Conservation (phyloP, 2,113 vertebrate genomes). For the Corythornis madagascariensis region DNA sequence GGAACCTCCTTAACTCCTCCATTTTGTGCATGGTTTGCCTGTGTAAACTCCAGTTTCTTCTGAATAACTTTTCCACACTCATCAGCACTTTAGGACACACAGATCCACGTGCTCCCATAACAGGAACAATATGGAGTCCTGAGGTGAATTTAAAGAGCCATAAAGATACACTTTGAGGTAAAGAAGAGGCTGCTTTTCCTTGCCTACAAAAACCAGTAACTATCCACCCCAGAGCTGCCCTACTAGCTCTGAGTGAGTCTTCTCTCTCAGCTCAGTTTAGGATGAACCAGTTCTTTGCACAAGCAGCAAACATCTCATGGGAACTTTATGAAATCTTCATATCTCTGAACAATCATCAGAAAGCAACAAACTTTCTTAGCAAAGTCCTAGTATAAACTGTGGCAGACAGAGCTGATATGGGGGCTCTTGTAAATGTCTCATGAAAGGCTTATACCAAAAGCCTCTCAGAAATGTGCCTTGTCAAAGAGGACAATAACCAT, state of each 20-base stretch:
- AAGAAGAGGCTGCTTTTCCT: neutral
- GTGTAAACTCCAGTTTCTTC: neutral
- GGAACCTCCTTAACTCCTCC: neutral
- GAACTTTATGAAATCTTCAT: neutral
- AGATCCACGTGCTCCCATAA: neutral
- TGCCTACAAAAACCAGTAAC: neutral
- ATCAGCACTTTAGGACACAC: neutral
- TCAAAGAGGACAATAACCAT: constrained; percentile 33
- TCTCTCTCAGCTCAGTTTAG: neutral
- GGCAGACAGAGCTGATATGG: neutral
- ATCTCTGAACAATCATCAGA: neutral
- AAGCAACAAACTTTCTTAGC: neutral
- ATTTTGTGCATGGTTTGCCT: neutral
- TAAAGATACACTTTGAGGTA: neutral
- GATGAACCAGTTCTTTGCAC: neutral
- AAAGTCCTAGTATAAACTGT: constrained; percentile 26
- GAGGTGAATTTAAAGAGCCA: neutral
- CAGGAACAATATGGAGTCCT: neutral
- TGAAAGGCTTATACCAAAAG: constrained; percentile 25
- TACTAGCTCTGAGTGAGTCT: neutral
- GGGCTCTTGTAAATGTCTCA: constrained; percentile 22
- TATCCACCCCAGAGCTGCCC: neutral
- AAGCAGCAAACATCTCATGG: neutral
- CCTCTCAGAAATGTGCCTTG: constrained; percentile 28
- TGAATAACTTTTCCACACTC: neutral